A percentile compares a stretch with the other conserved stretches of the same genome.
Evolutionary conservation across 1,140 invertebrate genomes (phyloP).

Genomic region (Saxidomus purpurata): DNA sequence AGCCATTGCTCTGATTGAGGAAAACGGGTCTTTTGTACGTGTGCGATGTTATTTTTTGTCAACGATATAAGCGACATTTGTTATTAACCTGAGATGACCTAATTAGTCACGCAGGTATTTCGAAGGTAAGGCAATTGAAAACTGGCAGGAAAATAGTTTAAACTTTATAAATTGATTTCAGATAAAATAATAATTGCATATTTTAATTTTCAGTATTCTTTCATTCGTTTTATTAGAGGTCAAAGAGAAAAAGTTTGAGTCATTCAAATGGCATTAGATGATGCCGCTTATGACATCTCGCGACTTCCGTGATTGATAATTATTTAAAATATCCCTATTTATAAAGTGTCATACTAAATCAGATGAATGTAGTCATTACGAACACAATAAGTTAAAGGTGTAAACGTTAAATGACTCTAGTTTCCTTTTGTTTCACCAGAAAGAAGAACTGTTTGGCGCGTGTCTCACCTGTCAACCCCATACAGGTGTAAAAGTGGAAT

Average conservation of each 20-base stretch:
- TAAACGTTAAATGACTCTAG: too few relatives aligned
- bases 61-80: conserved; percentile 10
- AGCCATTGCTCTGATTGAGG: too few relatives aligned
- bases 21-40: too few relatives aligned
- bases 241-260: too few relatives aligned
- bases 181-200: too few relatives aligned
- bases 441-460: not conserved
- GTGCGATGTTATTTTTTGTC: too few relatives aligned
- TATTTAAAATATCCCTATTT: not conserved
- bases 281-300: not conserved
- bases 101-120: conserved; percentile 38
- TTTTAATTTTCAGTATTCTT: not conserved
- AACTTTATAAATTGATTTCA: not conserved
- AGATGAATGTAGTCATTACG: too few relatives aligned
- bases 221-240: not conserved
- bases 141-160: not conserved
- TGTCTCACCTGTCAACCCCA: conserved; percentile 27
- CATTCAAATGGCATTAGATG: conserved; percentile 35
- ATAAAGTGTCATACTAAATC: not conserved
- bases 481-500: conserved; percentile 45
- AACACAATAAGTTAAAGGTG: not conserved
- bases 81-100: conserved; percentile 49
- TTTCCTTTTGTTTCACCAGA: not conserved
- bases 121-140: not conserved
- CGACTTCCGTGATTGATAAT: conserved; percentile 1